Evolutionary conservation across 2,888 invertebrate species (phyloP), one percentile per base, ranked within the genome.

Genomic region (Caradrina clavipalpis): DNA sequence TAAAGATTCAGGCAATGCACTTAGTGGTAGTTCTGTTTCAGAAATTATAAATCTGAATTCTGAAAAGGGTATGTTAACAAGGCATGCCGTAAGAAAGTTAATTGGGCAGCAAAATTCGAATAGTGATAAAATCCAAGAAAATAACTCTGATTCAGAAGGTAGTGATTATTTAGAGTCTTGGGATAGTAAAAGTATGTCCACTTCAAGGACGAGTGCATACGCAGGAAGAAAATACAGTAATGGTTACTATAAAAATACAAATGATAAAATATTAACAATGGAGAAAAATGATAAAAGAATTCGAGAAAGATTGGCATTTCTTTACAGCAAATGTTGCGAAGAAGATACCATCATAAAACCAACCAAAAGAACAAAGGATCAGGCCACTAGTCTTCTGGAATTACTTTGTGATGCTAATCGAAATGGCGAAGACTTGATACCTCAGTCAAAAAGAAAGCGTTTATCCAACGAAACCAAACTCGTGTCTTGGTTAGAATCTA

Each of bases 211-310:
- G 22, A 81, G 63, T 53, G 78, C 79, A 50, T 95, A 89, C 76
- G 56, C 21, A 42, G 90, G 90, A 22, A 89, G 95, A 86, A 93
- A 93, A 79, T 91, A 84, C 79, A 81, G 65, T 45, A 73, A 89
- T 68, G 76, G 71, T 19, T 91, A 93, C 86, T 95, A 96, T 80
- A 69, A 75, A 47, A 79, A 75, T 51, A 92, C 90, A 21, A 89
- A 94, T 82, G 55, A 76, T 54, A 94, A 92, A 88, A 94, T 95
- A 65, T 69, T 72, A 31, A 82, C 91, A 76, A 88, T 95, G 91
- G 95, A 95, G 77, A 81, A 86, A 82, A 90, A 95, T 82, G 95
- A 95, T 74, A 60, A 49, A 42, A 84, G 75, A 26, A 84, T 95
- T 68, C 89, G 86, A 5, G 87, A 87, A n/a, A 92, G 85, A 83